Percentiles rank a stretch among this genome's conserved stretches.
phyloP scores from a whole-genome alignment of 2,113 vertebrate species.

The Silurus meridionalis region DNA sequence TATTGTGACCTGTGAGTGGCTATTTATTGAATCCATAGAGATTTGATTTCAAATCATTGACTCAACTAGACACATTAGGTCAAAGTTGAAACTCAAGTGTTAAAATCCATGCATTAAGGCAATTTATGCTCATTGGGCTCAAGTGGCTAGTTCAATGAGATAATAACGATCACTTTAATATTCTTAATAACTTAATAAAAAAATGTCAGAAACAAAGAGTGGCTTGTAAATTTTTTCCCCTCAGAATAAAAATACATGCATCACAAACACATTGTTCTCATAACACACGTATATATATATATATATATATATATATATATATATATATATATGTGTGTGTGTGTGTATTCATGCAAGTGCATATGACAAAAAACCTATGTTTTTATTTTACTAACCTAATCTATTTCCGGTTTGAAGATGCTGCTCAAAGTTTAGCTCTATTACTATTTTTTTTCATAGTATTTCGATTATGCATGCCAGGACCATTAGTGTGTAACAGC shows the following conservation, averaged over 20 bases:
- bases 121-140: background rate
- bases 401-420: background rate
- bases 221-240: background rate
- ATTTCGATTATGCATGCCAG: background rate
- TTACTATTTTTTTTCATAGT: background rate
- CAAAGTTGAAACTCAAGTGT: background rate
- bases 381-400: background rate
- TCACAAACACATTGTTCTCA: too few relatives aligned
- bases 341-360: too few relatives aligned
- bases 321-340: too few relatives aligned
- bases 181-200: too few relatives aligned
- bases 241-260: too few relatives aligned
- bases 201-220: background rate
- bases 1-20: background rate
- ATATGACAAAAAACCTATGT: too few relatives aligned
- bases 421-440: background rate
- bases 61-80: background rate
- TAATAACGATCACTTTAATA: background rate
- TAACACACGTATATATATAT: too few relatives aligned
- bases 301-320: too few relatives aligned
- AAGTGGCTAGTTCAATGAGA: background rate
- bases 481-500: background rate
- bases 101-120: background rate
- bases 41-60: background rate
- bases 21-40: background rate